Conservation (phyloP, 1,140 invertebrate genomes). For the Aradophagus sp. region DNA sequence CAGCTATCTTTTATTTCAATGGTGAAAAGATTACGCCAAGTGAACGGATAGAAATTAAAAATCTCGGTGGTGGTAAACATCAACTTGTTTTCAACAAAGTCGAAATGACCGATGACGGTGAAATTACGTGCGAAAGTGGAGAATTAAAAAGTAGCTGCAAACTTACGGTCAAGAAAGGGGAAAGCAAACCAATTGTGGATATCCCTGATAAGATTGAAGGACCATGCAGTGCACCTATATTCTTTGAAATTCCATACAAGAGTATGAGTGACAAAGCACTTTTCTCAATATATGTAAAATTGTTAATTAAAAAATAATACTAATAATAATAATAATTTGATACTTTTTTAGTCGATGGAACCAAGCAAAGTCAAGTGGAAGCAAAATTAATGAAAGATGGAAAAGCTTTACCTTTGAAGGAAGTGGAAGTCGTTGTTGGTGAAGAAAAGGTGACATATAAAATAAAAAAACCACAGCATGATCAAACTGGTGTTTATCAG, state of each 20-base stretch:
- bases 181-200: conserved; percentile 86
- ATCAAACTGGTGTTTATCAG: conserved; percentile 88
- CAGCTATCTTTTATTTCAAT: conserved; percentile 95
- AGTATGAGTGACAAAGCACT: too few relatives aligned
- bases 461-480: conserved; percentile 90
- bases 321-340: too few relatives aligned
- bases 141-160: conserved; percentile 87
- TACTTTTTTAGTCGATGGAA: conserved; percentile 84
- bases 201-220: conserved; percentile 88
- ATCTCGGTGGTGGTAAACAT: conserved; percentile 92
- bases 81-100: conserved; percentile 90
- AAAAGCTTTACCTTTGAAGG: conserved; percentile 88
- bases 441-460: conserved; percentile 93
- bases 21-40: conserved; percentile 86
- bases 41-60: conserved; percentile 91
- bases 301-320: too few relatives aligned
- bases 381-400: conserved; percentile 93
- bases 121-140: conserved; percentile 89
- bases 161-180: conserved; percentile 88
- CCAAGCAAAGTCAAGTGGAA: conserved; percentile 88
- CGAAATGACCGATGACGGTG: conserved; percentile 88
- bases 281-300: too few relatives aligned
- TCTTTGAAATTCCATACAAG: conserved; percentile 93
- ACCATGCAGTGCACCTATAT: conserved; percentile 84
- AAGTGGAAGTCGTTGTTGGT: conserved; percentile 90